phyloP scores from a whole-genome alignment of 2,113 vertebrate species.

The Pyrgilauda ruficollis region DNA sequence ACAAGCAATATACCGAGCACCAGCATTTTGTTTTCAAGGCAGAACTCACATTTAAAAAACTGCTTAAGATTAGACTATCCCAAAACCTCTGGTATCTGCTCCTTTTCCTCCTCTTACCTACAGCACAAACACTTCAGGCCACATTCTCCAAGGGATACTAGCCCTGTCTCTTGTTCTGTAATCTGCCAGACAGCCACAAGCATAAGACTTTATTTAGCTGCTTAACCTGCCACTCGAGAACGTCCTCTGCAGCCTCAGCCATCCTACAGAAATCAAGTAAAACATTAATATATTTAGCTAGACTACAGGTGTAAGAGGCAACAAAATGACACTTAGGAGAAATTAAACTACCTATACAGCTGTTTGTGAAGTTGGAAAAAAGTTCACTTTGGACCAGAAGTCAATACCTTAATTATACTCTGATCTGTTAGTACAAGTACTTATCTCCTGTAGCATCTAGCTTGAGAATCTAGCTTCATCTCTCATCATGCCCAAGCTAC shows the following conservation, averaged over 20 bases:
- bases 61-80: not conserved
- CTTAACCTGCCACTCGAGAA: not conserved
- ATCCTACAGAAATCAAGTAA: not conserved
- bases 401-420: not conserved
- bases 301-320: not conserved
- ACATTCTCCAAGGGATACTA: not conserved
- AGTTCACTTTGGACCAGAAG: not conserved
- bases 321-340: not conserved
- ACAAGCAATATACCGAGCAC: not conserved
- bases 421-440: not conserved
- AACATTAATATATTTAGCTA: not conserved
- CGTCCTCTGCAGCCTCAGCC: not conserved
- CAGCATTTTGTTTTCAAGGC: not conserved
- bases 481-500: not conserved
- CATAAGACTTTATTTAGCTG: not conserved
- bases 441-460: not conserved
- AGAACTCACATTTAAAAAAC: not conserved
- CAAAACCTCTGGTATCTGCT: not conserved
- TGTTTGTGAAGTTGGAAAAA: not conserved
- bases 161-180: not conserved
- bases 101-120: not conserved
- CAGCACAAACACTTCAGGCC: not conserved
- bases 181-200: constrained; percentile 2
- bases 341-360: not conserved
- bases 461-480: not conserved